Evolutionary conservation across 2,797 vertebrate species (phyloP).

Genomic region (Orestias chungarensis): DNA sequence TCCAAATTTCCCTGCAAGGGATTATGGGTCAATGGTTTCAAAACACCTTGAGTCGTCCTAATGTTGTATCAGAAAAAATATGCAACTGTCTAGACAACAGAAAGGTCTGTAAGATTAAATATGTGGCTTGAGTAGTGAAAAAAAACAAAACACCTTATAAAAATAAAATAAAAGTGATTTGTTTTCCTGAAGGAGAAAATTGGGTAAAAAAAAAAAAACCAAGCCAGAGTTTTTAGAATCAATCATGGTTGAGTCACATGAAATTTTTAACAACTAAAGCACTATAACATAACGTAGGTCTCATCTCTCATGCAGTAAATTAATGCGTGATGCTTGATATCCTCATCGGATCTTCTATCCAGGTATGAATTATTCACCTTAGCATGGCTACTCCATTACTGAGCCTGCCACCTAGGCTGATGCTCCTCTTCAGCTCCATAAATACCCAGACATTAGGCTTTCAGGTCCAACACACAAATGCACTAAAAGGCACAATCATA

Average conservation of each 20-base stretch:
- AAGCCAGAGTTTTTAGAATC: slow-evolving; percentile 34
- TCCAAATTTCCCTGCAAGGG: background rate
- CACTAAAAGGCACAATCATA: slow-evolving; percentile 16
- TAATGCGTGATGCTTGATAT: slow-evolving; percentile 68
- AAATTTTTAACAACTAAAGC: slow-evolving; percentile 66
- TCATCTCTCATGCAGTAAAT: slow-evolving; percentile 64
- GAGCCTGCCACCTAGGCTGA: slow-evolving; percentile 57
- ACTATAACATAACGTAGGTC: slow-evolving; percentile 57
- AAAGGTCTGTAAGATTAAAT: background rate
- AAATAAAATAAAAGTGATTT: slow-evolving; percentile 23
- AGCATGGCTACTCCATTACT: slow-evolving; percentile 71
- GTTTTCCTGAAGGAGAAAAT: slow-evolving; percentile 22
- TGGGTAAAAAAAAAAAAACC: slow-evolving; percentile 2
- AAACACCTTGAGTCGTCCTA: background rate
- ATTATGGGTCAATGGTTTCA: background rate
- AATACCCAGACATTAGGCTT: slow-evolving; percentile 46
- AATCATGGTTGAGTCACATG: slow-evolving; percentile 55
- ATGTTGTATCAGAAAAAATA: no score
- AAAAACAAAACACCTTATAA: slow-evolving; percentile 21
- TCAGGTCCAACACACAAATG: slow-evolving; percentile 25
- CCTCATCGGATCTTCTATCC: slow-evolving; percentile 62
- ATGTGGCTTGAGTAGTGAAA: no score
- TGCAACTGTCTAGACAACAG: background rate
- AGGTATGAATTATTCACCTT: slow-evolving; percentile 76
- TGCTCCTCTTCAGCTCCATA: slow-evolving; percentile 35